These are phyloP conservation scores for Xestoiulus laeticollis DNA, from an alignment of 2,888 invertebrate genomes.

Conservation along the genomic window DNA sequence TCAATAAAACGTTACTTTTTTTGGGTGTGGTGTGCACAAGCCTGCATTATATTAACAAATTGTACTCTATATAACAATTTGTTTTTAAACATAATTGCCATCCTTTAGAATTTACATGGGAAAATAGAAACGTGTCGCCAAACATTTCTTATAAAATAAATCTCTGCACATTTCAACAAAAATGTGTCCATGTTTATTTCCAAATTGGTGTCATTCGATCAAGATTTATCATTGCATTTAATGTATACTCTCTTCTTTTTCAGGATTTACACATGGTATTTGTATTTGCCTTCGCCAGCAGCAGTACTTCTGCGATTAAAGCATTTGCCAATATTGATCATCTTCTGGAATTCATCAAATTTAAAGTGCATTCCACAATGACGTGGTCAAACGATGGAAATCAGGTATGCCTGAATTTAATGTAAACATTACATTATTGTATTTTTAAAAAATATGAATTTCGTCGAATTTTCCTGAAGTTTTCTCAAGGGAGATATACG, in stretches of 20 bases:
- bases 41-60: background rate
- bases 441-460: too few relatives aligned
- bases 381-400: background rate
- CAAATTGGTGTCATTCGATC: background rate
- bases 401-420: background rate
- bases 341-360: background rate
- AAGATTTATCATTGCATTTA: background rate
- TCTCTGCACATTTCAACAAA: background rate
- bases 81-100: background rate
- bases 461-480: too few relatives aligned
- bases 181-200: background rate
- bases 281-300: background rate
- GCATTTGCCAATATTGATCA: background rate
- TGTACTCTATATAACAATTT: slow-evolving; percentile 21
- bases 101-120: background rate
- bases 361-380: background rate
- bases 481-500: too few relatives aligned
- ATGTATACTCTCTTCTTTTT: background rate
- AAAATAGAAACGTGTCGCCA: background rate
- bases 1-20: slow-evolving; percentile 13
- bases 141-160: background rate
- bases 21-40: background rate
- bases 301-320: background rate
- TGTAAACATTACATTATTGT: background rate
- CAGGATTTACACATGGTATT: background rate